Evolutionary conservation across 2,888 invertebrate species (phyloP).

Genomic region (Lomographa bimaculata): DNA sequence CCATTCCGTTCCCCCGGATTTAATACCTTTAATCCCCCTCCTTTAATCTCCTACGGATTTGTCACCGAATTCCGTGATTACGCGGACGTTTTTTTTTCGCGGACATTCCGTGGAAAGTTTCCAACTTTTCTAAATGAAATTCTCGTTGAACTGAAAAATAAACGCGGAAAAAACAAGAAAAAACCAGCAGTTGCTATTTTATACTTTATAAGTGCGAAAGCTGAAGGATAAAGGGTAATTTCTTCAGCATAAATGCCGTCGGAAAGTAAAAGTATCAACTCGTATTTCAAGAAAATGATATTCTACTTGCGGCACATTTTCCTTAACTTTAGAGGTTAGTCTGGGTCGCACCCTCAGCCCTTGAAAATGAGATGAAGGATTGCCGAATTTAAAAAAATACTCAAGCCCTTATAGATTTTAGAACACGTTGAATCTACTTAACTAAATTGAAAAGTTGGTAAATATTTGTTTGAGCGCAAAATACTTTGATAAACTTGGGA

Average conservation of each 20-base stretch:
- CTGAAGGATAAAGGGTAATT: conserved; percentile 8
- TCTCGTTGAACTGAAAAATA: conserved; percentile 28
- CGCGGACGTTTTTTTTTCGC: conserved; percentile 27
- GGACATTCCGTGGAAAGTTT: conserved; percentile 24
- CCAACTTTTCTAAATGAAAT: conserved; percentile 33
- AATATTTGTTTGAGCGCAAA: conserved; percentile 4
- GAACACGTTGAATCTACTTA: conserved; percentile 4
- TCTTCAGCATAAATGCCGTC: no score
- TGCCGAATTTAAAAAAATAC: conserved; percentile 5
- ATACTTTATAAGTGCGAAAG: conserved; percentile 4
- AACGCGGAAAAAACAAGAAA: no score
- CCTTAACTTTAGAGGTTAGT: conserved; percentile 16
- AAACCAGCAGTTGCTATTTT: conserved; percentile 17
- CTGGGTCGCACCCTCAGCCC: conserved; percentile 9
- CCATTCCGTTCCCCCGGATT: conserved; percentile 35
- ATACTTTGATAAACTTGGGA: no score
- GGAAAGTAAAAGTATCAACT: no score
- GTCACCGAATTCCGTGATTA: conserved; percentile 44
- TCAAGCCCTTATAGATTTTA: conserved; percentile 9
- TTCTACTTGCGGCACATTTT: conserved; percentile 4
- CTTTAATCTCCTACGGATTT: conserved; percentile 44
- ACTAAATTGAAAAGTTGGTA: conserved; percentile 6
- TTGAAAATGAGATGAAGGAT: conserved; percentile 7
- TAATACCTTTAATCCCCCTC: conserved; percentile 46
- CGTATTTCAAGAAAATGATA: conserved; percentile 4